Evolutionary conservation across 2,888 invertebrate genomes (phyloP), one percentile per base, ranked within the genome.

Genomic region (Cerastis rubricosa): DNA sequence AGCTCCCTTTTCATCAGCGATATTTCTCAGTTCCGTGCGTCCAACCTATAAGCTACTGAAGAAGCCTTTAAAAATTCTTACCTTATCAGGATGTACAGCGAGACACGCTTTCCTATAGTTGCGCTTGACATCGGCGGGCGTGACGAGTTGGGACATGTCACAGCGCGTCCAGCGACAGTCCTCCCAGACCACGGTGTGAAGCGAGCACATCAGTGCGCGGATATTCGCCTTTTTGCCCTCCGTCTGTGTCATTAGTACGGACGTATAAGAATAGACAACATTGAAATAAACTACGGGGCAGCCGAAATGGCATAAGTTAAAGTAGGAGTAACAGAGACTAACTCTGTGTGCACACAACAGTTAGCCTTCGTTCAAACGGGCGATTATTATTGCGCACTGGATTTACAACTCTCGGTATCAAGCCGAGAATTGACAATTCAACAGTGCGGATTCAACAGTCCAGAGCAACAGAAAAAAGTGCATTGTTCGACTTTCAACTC

Each of bases 11-110:
- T 12, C 54, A 25, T 47, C 5, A 47, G 54, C 4, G n/a, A 11
- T 61, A 35, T 61, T 29, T 35, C 19, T 4, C 19, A 1, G 35
- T 61, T 25, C n/a, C 54, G 25, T 14, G 25, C 11, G 25, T 12
- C 25, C 25, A 40, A 40, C 12, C 40, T 40, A 40, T 22, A 22
- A 40, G 40, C 17, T 59, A n/a, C 43, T 8, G 29, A 22, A 22
- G 22, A 29, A 43, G 25, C 9, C 12, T 47, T 40, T 0, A 61
- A 35, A 47, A 47, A 17, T 2, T 19, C 3, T 45, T 95, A 99
- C 99, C 98, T 99, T 99, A 94, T 99, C 99, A 0, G 99, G 99
- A 97, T 99, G 99, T 61, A 99, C 99, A 71, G 99, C 99, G 63
- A 99, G 97, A 87, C 99, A 99, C 12, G 99, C 99, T 94, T 98